A percentile compares a stretch with the other conserved stretches of the same genome.
Conservation (phyloP, 2,888 invertebrate genomes). For the Lasioglossum marginatum region DNA sequence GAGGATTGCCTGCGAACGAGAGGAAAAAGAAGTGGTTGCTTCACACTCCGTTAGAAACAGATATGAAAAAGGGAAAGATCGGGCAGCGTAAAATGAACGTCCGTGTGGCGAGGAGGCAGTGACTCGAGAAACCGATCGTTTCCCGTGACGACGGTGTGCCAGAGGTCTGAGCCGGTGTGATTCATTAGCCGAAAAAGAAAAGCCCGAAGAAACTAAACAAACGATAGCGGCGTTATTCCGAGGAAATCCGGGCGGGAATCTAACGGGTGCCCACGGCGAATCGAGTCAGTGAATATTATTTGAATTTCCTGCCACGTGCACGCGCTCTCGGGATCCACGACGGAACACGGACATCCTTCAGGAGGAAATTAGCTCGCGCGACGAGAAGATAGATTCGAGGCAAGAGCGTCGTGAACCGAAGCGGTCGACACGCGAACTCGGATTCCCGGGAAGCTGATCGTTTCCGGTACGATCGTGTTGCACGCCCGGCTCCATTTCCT, state of each 20-base stretch:
- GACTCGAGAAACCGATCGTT: conserved; percentile 18
- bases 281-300: conserved; percentile 51
- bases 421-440: conserved; percentile 29
- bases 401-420: conserved; percentile 13
- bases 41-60: neutral
- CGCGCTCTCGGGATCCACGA: neutral
- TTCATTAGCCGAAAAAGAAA: conserved; percentile 10
- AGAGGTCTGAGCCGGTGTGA: neutral
- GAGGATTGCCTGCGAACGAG: neutral
- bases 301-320: conserved; percentile 48
- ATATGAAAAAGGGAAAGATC: conserved; percentile 13
- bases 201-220: neutral
- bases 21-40: conserved; percentile 9
- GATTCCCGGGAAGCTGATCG: conserved; percentile 55
- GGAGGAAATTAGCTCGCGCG: conserved; percentile 53
- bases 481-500: conserved; percentile 18
- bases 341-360: conserved; percentile 35
- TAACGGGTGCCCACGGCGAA: neutral
- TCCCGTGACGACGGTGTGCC: conserved; percentile 19
- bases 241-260: neutral
- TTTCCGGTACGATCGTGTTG: conserved; percentile 51
- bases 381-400: conserved; percentile 43
- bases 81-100: conserved; percentile 18
- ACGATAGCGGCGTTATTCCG: neutral
- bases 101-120: neutral